Percentiles rank a stretch among this genome's conserved stretches.
Conservation (phyloP, 1,140 invertebrate genomes). For the Leptestheria dahalacensis region DNA sequence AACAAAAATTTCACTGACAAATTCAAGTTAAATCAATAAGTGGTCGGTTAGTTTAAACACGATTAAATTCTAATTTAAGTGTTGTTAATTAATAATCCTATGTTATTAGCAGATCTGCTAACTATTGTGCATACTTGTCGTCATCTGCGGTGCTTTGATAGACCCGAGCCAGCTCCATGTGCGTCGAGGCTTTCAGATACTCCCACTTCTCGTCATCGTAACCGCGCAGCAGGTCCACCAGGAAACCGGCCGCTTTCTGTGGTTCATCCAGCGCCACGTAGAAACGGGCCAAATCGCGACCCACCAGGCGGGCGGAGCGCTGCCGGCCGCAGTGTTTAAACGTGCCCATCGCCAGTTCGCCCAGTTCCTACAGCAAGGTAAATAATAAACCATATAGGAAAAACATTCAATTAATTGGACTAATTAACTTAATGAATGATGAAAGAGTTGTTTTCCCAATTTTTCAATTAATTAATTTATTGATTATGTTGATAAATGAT, state of each 20-base stretch:
- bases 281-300: conserved; percentile 73
- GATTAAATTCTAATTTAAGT: too few relatives aligned
- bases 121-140: conserved; percentile 26
- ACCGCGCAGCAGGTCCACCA: conserved; percentile 68
- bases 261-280: conserved; percentile 74
- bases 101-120: too few relatives aligned
- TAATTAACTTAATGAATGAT: neutral
- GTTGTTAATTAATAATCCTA: too few relatives aligned
- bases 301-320: conserved; percentile 68
- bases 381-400: conserved; percentile 5
- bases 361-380: conserved; percentile 51
- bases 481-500: neutral
- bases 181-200: conserved; percentile 58
- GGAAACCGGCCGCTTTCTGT: conserved; percentile 72
- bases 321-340: conserved; percentile 86
- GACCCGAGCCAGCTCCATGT: conserved; percentile 67
- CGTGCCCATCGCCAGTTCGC: conserved; percentile 88
- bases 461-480: too few relatives aligned
- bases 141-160: conserved; percentile 61
- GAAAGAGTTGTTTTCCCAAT: neutral
- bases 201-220: conserved; percentile 77
- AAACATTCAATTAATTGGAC: neutral
- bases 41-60: too few relatives aligned
- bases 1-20: too few relatives aligned
- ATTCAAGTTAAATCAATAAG: too few relatives aligned